phyloP scores from a whole-genome alignment of 2,797 vertebrate species.

The Anomalospiza imberbis region DNA sequence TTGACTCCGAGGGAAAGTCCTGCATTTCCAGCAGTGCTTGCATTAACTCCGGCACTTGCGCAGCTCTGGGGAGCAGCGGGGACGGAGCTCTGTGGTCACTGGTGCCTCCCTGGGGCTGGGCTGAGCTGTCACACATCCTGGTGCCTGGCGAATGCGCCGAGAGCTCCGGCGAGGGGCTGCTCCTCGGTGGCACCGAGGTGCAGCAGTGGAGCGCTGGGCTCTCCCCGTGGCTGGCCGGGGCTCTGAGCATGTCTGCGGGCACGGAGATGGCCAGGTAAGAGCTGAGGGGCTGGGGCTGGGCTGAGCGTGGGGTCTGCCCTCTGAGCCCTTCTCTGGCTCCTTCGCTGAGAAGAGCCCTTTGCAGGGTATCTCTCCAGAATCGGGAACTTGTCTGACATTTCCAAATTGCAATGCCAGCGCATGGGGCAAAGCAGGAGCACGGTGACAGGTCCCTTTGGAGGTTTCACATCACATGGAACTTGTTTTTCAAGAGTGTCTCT shows the following conservation, averaged over 20 bases:
- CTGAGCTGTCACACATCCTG: neutral
- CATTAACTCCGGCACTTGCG: rapidly evolving
- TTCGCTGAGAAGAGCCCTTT: neutral
- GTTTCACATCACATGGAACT: neutral
- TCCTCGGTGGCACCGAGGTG: neutral
- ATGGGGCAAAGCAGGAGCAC: rapidly evolving
- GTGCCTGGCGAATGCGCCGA: neutral
- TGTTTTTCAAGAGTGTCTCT: rapidly evolving
- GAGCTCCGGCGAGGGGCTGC: neutral
- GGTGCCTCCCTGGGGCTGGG: slow-evolving; percentile 1
- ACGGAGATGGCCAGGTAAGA: neutral
- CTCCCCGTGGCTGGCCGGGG: neutral
- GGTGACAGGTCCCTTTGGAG: rapidly evolving
- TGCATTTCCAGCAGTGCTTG: neutral
- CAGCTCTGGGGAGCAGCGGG: neutral
- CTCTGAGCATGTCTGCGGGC: neutral
- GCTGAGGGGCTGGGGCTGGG: neutral
- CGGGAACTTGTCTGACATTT: neutral
- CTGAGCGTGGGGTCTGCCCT: neutral
- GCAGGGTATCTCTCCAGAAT: neutral
- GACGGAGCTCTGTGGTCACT: neutral
- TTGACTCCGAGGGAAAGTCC: neutral
- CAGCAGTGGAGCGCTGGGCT: neutral
- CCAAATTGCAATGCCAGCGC: neutral
- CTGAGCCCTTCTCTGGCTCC: neutral